Evolutionary conservation across 92 coral and sea anemone species (phyloP).

Genomic region (Zoanthus solanderi): DNA sequence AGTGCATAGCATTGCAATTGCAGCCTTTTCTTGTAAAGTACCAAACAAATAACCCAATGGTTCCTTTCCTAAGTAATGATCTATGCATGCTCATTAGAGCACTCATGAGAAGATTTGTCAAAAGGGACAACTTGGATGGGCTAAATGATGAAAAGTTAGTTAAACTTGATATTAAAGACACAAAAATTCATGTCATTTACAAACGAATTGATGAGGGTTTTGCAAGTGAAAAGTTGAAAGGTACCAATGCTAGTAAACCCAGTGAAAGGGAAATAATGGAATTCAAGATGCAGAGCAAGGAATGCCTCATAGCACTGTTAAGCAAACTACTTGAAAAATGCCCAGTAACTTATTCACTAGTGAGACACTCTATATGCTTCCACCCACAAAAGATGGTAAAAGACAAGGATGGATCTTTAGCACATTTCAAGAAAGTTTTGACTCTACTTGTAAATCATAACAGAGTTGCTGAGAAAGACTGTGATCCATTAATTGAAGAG

Average conservation of each 20-base stretch:
- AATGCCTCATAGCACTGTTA: neutral
- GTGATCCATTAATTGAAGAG: too few species aligned
- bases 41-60: too few species aligned
- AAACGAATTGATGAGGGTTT: constrained; percentile 59
- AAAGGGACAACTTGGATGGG: constrained; percentile 50
- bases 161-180: constrained; percentile 53
- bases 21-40: too few species aligned
- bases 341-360: neutral
- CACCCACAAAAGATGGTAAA: too few species aligned
- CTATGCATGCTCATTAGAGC: constrained; percentile 44
- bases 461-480: too few species aligned
- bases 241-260: neutral
- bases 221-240: constrained; percentile 58
- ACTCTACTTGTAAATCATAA: too few species aligned
- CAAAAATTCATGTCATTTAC: constrained; percentile 33
- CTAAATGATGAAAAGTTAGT: constrained; percentile 41
- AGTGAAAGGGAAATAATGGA: neutral
- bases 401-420: too few species aligned
- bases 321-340: neutral
- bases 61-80: too few species aligned
- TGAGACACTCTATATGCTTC: too few species aligned
- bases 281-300: neutral
- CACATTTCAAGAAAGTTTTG: too few species aligned
- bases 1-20: too few species aligned
- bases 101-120: constrained; percentile 55